These are phyloP conservation scores for Oopsacas minuta DNA, from an alignment of 37 sponge, comb jelly and placozoan species.

Conservation along the genomic window DNA sequence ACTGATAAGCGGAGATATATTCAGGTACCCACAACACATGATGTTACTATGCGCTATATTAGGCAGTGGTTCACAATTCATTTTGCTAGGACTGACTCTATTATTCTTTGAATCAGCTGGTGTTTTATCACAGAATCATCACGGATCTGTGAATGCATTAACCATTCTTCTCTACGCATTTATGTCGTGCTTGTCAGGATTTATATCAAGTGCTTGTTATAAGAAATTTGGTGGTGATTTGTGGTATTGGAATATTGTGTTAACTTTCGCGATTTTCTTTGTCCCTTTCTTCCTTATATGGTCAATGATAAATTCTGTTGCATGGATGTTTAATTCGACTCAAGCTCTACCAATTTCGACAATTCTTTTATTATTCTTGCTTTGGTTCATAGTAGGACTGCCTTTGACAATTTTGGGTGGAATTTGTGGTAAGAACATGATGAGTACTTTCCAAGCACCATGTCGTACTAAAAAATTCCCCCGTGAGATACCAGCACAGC, in stretches of 20 bases:
- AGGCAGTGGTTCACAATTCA: conserved; percentile 30
- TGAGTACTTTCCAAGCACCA: conserved; percentile 62
- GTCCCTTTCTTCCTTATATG: conserved; percentile 76
- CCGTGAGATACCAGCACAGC: conserved; percentile 61
- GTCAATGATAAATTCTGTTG: conserved; percentile 77
- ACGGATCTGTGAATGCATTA: conserved; percentile 73
- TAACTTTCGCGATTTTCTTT: conserved; percentile 62
- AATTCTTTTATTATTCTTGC: conserved; percentile 54
- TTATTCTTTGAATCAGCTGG: neutral
- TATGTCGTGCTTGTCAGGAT: conserved; percentile 73
- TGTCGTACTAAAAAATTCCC: conserved; percentile 88
- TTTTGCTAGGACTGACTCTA: neutral
- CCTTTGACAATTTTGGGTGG: conserved; percentile 85
- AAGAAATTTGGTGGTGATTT: conserved; percentile 60
- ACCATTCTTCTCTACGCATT: conserved; percentile 74
- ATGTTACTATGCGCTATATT: conserved; percentile 53
- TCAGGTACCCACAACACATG: conserved; percentile 61
- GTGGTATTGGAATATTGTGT: conserved; percentile 88
- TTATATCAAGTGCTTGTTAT: conserved; percentile 58
- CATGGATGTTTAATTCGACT: conserved; percentile 63
- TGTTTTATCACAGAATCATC: conserved; percentile 32
- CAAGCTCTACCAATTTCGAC: conserved; percentile 89
- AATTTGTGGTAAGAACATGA: conserved; percentile 72
- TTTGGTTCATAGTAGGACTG: conserved; percentile 82
- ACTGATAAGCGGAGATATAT: conserved; percentile 72